Conservation (phyloP, 2,113 vertebrate species). For the Nyctibius bracteatus region DNA sequence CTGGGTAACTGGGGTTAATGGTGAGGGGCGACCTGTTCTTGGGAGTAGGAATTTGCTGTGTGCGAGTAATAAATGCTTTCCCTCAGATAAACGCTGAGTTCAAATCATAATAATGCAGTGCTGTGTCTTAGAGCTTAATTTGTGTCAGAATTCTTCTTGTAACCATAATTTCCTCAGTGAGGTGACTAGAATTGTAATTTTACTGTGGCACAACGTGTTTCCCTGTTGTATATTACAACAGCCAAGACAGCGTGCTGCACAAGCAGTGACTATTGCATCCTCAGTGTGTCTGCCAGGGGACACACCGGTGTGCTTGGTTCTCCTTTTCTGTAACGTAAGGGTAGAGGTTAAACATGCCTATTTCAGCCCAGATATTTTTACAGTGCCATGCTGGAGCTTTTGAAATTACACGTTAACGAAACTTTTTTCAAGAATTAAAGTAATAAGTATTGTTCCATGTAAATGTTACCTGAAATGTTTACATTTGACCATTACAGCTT, state of each 20-base stretch:
- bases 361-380: not conserved
- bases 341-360: not conserved
- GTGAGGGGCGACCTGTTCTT: not conserved
- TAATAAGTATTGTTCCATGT: not conserved
- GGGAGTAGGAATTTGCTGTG: not conserved
- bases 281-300: not conserved
- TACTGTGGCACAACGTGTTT: not conserved
- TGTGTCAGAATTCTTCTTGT: not conserved
- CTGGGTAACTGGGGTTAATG: fast-evolving
- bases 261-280: not conserved
- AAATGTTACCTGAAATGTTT: not conserved
- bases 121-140: not conserved
- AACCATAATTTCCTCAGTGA: not conserved
- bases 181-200: not conserved
- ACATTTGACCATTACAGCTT: not conserved
- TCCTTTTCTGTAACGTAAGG: not conserved
- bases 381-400: not conserved
- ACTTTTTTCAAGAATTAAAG: not conserved
- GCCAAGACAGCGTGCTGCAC: not conserved
- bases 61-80: fast-evolving
- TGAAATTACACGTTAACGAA: not conserved
- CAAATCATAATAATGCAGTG: not conserved
- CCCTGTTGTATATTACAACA: not conserved
- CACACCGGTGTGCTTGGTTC: not conserved
- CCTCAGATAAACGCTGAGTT: not conserved